Base-by-base conservation (phyloP, 2,888 invertebrate species). In the Drosophila borborema region DNA sequence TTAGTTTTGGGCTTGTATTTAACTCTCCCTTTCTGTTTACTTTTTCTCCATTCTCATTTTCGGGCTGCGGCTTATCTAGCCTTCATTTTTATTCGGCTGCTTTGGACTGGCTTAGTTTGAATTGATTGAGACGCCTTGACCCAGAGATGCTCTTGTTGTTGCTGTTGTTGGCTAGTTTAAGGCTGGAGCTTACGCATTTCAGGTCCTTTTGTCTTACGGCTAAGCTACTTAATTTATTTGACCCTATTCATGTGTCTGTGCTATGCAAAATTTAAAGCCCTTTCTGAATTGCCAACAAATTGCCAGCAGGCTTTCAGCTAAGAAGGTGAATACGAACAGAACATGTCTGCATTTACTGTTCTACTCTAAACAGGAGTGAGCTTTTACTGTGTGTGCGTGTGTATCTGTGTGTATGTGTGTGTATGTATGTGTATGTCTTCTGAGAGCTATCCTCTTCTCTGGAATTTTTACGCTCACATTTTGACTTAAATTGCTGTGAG, bases 181-280 rank as follows among this genome's bases (percentile, higher is more conserved):
- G 81, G 64, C 77, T 72, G 80, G 64, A 72, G 88, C 81, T 86
- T 88, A 85, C 69, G 53, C 74, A 65, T 63, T 62, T 63, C 41
- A 64, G 51, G 62, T n/a, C 64, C 72, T 72, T 84, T 88, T 88
- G 83, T 82, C 81, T 82, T 74, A 55, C 60, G 62, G 68, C 78
- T 83, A 86, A 86, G 88, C 86, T 72, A 76, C 88, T 88, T 88
- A 88, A 88, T 86, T 88, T 85, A 86, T 86, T 75, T 88, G 79
- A 69, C 74, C 77, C 83, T 65, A 76, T 80, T 84, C 72, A 72
- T 68, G 66, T 72, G 65, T 65, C 65, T 59, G 31, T 58, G 43
- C 67, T 62, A 36, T 60, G 69, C 43, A 64, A 72, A 80, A 73
- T 87, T 83, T 87, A 84, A 87, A 87, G 76, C 69, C 75, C 60